Conservation (phyloP, 2,113 vertebrate species). For the Chlamydotis undulata region DNA sequence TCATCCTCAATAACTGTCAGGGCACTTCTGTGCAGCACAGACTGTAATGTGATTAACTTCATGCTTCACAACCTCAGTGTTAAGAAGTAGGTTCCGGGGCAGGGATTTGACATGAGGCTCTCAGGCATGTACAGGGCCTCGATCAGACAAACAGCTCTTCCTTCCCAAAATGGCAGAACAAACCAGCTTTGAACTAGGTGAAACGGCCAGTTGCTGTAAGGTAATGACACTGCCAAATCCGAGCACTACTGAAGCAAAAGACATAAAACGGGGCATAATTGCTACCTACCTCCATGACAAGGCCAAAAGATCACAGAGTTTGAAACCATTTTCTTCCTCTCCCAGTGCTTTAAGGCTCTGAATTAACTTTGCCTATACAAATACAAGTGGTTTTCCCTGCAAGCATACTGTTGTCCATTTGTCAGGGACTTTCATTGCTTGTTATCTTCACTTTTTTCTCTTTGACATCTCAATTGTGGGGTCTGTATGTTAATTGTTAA, state of each 20-base stretch:
- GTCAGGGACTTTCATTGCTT: neutral
- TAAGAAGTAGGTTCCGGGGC: neutral
- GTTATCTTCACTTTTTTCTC: neutral
- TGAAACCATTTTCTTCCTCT: neutral
- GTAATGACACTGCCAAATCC: neutral
- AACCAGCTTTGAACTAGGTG: constrained; percentile 7
- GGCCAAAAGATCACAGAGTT: neutral
- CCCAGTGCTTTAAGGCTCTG: neutral
- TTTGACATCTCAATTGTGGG: neutral
- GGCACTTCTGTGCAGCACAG: neutral
- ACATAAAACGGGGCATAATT: neutral
- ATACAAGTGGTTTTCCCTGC: neutral
- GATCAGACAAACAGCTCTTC: constrained; percentile 4
- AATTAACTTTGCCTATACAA: neutral
- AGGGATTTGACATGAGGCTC: neutral
- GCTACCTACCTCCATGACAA: neutral
- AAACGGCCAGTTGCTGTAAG: neutral
- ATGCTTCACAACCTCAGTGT: constrained; percentile 11
- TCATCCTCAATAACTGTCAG: neutral
- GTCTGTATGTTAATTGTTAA: neutral
- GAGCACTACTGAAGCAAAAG: neutral
- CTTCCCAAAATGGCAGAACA: constrained; percentile 7
- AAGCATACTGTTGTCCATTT: neutral
- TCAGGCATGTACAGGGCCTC: neutral
- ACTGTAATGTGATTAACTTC: constrained; percentile 45